Percentiles rank a stretch among this genome's conserved stretches.
Conservation (phyloP, 2,888 invertebrate species). For the Archaeoteleia sp. region DNA sequence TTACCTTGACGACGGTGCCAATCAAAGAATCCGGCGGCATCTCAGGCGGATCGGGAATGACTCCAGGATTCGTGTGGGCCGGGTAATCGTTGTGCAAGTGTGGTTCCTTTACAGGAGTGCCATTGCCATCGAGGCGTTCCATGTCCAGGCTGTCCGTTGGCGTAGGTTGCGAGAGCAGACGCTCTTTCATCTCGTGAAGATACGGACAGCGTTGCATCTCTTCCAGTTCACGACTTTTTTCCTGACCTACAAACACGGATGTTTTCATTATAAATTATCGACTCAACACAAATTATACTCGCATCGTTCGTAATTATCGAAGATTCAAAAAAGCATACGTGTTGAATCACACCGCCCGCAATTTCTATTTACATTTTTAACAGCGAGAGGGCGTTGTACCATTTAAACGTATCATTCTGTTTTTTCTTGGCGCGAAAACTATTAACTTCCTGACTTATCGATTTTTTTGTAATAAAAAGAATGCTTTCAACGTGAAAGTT, state of each 20-base stretch:
- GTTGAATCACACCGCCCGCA: no score
- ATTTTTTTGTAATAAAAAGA: constrained; percentile 37
- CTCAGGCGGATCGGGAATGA: constrained; percentile 73
- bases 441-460: no score
- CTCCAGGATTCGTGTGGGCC: constrained; percentile 75
- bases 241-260: constrained; percentile 62
- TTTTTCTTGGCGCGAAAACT: no score
- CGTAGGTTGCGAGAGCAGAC: constrained; percentile 84
- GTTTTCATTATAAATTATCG: constrained; percentile 18
- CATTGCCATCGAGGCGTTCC: constrained; percentile 77
- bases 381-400: no score
- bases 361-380: no score
- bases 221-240: constrained; percentile 69
- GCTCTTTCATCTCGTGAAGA: constrained; percentile 95
- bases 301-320: no score
- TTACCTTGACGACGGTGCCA: constrained; percentile 92
- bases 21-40: constrained; percentile 82
- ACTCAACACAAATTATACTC: no score
- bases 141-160: constrained; percentile 81
- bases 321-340: no score
- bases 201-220: constrained; percentile 92
- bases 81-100: constrained; percentile 74
- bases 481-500: constrained; percentile 32
- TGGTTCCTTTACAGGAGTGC: constrained; percentile 73
- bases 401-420: no score